These are phyloP conservation scores for Trichogramma pretiosum DNA, from an alignment of 1,140 invertebrate species.

Conservation along the genomic window DNA sequence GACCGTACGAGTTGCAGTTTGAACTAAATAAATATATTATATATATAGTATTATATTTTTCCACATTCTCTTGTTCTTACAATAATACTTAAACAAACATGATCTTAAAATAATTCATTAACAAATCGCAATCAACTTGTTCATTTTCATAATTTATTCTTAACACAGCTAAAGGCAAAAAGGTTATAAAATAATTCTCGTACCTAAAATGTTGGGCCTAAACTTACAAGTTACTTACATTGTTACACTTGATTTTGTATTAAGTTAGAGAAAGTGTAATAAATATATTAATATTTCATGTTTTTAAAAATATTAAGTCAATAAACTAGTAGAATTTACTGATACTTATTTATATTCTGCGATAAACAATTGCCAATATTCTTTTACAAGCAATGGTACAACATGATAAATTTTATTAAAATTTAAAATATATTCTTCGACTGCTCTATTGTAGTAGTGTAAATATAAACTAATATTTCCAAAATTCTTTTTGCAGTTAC, in stretches of 20 bases:
- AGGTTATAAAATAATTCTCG: slow-evolving; percentile 9
- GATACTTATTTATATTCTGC: no score
- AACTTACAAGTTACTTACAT: slow-evolving; percentile 14
- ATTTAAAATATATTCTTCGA: no score
- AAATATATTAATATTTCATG: no score
- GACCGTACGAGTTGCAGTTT: slow-evolving; percentile 10
- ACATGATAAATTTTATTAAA: no score
- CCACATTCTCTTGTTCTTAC: slow-evolving; percentile 8
- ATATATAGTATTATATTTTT: slow-evolving; percentile 23
- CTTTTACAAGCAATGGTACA: no score
- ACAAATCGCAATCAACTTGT: slow-evolving; percentile 6
- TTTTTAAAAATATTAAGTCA: no score
- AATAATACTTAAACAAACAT: slow-evolving; percentile 14
- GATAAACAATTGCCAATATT: no score
- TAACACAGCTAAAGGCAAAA: not conserved
- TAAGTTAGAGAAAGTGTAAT: no score
- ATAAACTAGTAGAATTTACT: no score
- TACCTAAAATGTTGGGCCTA: slow-evolving; percentile 4
- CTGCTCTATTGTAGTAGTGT: no score
- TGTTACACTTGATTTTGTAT: slow-evolving; percentile 16
- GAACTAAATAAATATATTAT: slow-evolving; percentile 8
- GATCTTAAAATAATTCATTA: slow-evolving; percentile 4
- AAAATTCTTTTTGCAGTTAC: no score
- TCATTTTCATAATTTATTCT: slow-evolving; percentile 9
- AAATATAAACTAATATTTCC: no score